Conservation (phyloP, 2,797 vertebrate genomes). For the Labeo calbasu region DNA sequence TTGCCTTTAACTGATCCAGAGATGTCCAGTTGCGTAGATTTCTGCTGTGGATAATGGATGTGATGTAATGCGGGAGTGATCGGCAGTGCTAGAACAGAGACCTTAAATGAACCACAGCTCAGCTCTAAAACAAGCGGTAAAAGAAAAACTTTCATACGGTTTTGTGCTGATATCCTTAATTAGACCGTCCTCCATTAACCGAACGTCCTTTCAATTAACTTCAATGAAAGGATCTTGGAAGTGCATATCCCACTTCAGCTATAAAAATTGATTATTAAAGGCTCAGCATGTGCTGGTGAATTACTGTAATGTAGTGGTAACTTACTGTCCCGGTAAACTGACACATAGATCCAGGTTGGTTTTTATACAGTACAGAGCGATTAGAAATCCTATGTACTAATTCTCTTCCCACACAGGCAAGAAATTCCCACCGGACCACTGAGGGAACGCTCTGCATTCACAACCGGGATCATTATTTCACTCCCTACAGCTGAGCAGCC, state of each 20-base stretch:
- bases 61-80: conserved; percentile 26
- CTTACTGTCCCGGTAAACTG: conserved; percentile 23
- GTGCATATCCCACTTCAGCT: neutral
- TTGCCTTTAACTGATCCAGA: conserved; percentile 20
- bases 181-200: conserved; percentile 17
- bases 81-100: conserved; percentile 28
- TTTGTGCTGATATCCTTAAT: conserved; percentile 27
- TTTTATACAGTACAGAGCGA: conserved; percentile 24
- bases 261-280: neutral
- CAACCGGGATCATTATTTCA: conserved; percentile 38
- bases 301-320: conserved; percentile 2
- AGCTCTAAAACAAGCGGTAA: conserved; percentile 38
- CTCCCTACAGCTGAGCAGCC: conserved; percentile 45
- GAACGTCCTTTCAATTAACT: neutral
- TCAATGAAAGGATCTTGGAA: neutral
- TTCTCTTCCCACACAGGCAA: conserved; percentile 33
- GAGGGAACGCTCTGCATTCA: conserved; percentile 32
- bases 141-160: conserved; percentile 17
- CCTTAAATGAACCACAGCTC: conserved; percentile 36
- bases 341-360: conserved; percentile 7
- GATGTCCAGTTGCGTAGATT: neutral
- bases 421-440: conserved; percentile 34
- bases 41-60: conserved; percentile 19
- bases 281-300: neutral
- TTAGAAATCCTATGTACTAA: conserved; percentile 40